phyloP scores from a whole-genome alignment of 2,797 vertebrate species.

The Microctenopoma steveboyesi region DNA sequence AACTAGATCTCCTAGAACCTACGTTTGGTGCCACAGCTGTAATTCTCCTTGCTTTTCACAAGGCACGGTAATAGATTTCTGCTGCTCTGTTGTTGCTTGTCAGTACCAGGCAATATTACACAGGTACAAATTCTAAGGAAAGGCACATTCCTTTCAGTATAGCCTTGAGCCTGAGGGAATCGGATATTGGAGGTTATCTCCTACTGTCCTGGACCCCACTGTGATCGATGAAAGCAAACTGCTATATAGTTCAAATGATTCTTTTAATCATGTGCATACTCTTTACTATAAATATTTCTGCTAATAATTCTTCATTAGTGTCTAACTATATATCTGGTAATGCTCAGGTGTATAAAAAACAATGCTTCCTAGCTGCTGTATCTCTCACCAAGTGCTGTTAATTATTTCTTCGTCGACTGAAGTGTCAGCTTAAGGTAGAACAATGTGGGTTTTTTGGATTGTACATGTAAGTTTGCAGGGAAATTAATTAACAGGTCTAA shows the following conservation, averaged over 20 bases:
- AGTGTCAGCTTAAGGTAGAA: constrained; percentile 9
- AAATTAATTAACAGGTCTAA: constrained; percentile 23
- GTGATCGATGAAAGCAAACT: constrained; percentile 51
- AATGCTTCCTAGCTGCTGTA: neutral
- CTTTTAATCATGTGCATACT: neutral
- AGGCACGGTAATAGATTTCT: constrained; percentile 58
- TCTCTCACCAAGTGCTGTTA: neutral
- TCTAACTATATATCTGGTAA: neutral
- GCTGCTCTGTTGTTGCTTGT: constrained; percentile 42
- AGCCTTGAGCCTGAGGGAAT: constrained; percentile 49
- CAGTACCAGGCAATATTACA: constrained; percentile 33
- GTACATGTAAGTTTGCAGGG: neutral
- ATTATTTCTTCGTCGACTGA: constrained; percentile 3
- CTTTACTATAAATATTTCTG: neutral
- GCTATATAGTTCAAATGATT: neutral
- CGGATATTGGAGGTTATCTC: constrained; percentile 64
- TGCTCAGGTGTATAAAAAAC: neutral
- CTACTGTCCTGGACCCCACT: constrained; percentile 21
- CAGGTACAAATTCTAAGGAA: constrained; percentile 35
- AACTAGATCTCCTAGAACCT: constrained; percentile 1
- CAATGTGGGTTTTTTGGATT: neutral
- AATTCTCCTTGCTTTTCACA: constrained; percentile 48
- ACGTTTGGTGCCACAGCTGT: constrained; percentile 21
- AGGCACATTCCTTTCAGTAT: constrained; percentile 33
- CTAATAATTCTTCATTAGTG: neutral